Percentiles rank a stretch among this genome's conserved stretches.
These are phyloP conservation scores for Whitmania pigra DNA, from an alignment of 1,140 invertebrate genomes.

Conservation along the genomic window DNA sequence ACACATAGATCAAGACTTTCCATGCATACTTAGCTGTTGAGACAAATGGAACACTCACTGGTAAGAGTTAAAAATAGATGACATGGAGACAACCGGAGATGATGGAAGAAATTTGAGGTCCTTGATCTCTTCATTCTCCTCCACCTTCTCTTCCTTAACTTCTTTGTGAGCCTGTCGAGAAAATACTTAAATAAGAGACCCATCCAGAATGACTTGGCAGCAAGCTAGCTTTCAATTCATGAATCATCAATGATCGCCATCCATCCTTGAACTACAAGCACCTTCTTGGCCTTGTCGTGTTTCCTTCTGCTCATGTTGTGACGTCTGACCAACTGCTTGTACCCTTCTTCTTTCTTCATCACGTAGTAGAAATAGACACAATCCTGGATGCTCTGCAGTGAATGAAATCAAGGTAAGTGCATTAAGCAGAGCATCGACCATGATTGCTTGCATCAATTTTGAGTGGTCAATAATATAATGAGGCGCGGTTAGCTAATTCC, in stretches of 20 bases:
- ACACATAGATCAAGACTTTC: no score
- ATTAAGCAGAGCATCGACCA: no score
- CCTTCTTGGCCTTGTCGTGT: slow-evolving; percentile 5
- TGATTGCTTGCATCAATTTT: no score
- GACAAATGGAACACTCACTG: neutral
- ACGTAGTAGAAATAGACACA: slow-evolving; percentile 5
- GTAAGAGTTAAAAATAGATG: neutral
- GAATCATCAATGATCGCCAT: no score
- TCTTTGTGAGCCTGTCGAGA: neutral
- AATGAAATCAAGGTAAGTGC: neutral
- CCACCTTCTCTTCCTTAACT: slow-evolving; percentile 6
- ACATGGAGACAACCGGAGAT: neutral
- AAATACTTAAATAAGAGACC: neutral
- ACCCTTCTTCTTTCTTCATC: neutral
- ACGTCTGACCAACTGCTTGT: slow-evolving; percentile 6
- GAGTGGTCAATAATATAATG: no score
- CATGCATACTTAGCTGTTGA: no score
- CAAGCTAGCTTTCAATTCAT: neutral
- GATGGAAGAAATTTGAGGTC: slow-evolving; percentile 1
- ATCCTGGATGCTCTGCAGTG: neutral
- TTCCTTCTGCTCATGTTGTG: slow-evolving; percentile 10
- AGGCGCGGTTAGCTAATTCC: no score
- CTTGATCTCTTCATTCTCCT: neutral
- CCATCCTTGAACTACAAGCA: neutral
- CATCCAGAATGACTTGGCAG: neutral